phyloP scores from a whole-genome alignment of 2,888 invertebrate genomes.

The Asteroscopus sphinx region DNA sequence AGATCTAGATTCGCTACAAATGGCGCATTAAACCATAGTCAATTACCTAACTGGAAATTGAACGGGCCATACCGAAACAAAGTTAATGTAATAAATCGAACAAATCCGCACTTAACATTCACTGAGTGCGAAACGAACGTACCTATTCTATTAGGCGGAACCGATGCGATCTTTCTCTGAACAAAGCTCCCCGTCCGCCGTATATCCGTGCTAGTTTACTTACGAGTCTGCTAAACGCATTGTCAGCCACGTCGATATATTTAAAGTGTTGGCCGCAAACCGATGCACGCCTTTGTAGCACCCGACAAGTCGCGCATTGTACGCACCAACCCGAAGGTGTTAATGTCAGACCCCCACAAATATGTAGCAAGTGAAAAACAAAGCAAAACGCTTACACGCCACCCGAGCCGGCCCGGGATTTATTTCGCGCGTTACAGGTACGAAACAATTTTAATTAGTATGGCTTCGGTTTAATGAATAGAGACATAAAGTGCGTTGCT shows the following conservation, averaged over 20 bases:
- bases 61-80: constrained; percentile 33
- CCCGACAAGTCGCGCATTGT: constrained; percentile 72
- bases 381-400: constrained; percentile 69
- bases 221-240: constrained; percentile 69
- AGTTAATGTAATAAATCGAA: constrained; percentile 50
- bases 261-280: constrained; percentile 78
- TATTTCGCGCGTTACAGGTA: constrained; percentile 73
- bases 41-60: constrained; percentile 34
- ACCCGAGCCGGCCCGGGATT: constrained; percentile 67
- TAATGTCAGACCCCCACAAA: constrained; percentile 75
- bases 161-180: constrained; percentile 74
- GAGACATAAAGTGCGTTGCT: constrained; percentile 75
- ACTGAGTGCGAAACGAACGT: constrained; percentile 64
- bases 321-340: constrained; percentile 67
- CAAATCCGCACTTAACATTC: constrained; percentile 50
- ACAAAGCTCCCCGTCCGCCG: constrained; percentile 74
- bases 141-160: constrained; percentile 78
- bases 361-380: constrained; percentile 77
- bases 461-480: constrained; percentile 77
- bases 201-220: constrained; percentile 74
- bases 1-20: constrained; percentile 25
- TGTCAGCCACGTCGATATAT: constrained; percentile 73
- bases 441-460: constrained; percentile 84
- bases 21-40: constrained; percentile 26
- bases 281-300: constrained; percentile 74